Percentiles rank a stretch among this genome's conserved stretches.
phyloP scores from a whole-genome alignment of 2,113 vertebrate species.

The Grus americana region DNA sequence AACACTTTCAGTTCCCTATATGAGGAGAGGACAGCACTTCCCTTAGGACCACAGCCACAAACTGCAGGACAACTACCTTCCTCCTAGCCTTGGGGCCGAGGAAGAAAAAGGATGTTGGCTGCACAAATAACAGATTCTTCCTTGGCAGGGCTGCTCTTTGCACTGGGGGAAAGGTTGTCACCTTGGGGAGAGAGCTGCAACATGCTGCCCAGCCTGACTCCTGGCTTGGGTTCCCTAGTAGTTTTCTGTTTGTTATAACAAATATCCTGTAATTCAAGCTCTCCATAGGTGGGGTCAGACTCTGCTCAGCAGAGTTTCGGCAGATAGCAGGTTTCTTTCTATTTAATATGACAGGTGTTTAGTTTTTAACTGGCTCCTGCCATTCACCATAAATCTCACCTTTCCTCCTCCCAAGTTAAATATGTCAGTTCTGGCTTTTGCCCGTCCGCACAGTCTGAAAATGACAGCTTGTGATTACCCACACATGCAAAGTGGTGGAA shows the following conservation, averaged over 20 bases:
- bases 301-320: not conserved
- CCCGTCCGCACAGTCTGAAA: not conserved
- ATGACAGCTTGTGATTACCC: not conserved
- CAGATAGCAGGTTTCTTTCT: slow-evolving; percentile 6
- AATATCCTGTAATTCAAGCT: not conserved
- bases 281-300: not conserved
- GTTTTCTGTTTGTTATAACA: not conserved
- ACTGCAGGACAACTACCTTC: not conserved
- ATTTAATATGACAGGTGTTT: not conserved
- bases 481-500: not conserved
- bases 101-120: not conserved
- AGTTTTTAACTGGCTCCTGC: not conserved
- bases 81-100: not conserved
- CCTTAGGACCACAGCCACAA: not conserved
- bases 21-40: not conserved
- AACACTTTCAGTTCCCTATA: not conserved
- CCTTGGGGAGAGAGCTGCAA: not conserved
- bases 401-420: not conserved
- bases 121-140: not conserved
- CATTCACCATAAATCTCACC: not conserved
- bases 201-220: not conserved
- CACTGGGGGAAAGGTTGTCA: not conserved
- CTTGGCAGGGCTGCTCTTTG: not conserved
- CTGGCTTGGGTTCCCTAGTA: not conserved
- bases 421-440: not conserved